These are phyloP conservation scores for Camponotus floridanus DNA, from an alignment of 1,140 invertebrate species.

Conservation along the genomic window DNA sequence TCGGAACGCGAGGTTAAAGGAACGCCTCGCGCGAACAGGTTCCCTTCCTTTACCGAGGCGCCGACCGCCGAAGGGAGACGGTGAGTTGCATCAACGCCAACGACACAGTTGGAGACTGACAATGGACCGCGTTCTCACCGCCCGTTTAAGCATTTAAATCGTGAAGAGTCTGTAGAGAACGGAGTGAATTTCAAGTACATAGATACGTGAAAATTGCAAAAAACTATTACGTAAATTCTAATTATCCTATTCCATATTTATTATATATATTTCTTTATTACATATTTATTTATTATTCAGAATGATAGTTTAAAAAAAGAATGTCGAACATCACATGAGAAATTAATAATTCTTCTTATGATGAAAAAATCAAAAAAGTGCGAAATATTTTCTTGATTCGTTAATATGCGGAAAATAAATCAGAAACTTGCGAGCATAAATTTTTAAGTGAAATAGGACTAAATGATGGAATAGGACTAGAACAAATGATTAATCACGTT, in stretches of 20 bases:
- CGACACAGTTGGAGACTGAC: constrained; percentile 46
- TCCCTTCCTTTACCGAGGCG: constrained; percentile 55
- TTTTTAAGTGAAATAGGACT: not conserved
- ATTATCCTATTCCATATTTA: not conserved
- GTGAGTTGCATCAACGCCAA: constrained; percentile 27
- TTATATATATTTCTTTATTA: not conserved
- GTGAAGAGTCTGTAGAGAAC: not conserved
- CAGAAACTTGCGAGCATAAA: not conserved
- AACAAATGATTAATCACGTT: not conserved
- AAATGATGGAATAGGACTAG: not conserved
- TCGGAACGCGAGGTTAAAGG: constrained; percentile 59
- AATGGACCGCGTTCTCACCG: constrained; percentile 39
- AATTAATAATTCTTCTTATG: not conserved
- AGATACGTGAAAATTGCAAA: not conserved
- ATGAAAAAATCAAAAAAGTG: not conserved
- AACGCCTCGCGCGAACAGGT: constrained; percentile 59
- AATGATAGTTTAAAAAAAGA: not conserved
- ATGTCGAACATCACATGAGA: not conserved
- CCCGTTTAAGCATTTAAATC: not conserved
- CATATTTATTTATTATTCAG: not conserved
- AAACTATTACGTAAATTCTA: not conserved
- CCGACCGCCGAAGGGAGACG: constrained; percentile 29
- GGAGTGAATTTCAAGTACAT: constrained; percentile 22
- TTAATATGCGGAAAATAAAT: not conserved
- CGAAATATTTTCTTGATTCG: not conserved